These are phyloP conservation scores for Stenotaenia linearis DNA, from an alignment of 2,888 invertebrate species.

Conservation along the genomic window DNA sequence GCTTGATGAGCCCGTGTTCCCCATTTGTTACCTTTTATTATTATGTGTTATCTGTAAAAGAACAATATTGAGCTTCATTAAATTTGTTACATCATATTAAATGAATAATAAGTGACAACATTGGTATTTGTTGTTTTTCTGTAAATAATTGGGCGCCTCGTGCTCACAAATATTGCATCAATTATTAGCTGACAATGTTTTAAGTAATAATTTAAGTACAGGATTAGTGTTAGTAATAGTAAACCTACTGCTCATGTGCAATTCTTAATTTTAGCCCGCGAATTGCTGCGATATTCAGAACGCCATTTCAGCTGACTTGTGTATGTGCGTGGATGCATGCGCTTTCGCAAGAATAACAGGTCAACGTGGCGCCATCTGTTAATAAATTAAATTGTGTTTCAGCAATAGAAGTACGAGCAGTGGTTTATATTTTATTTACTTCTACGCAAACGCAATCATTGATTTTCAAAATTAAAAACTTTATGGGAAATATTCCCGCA, in stretches of 20 bases:
- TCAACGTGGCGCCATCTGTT: neutral
- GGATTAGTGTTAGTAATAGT: neutral
- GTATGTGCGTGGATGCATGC: neutral
- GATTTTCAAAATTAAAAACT: too few relatives aligned
- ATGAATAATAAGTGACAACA: neutral
- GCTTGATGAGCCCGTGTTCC: conserved; percentile 60
- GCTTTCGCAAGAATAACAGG: neutral
- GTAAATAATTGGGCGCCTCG: neutral
- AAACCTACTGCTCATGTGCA: neutral
- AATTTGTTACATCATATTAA: neutral
- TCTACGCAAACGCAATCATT: too few relatives aligned
- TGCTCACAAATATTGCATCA: too few relatives aligned
- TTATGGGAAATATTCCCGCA: too few relatives aligned
- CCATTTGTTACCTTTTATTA: too few relatives aligned
- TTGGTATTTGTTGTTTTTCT: too few relatives aligned
- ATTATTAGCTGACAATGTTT: too few relatives aligned
- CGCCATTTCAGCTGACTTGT: neutral
- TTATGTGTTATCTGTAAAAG: neutral
- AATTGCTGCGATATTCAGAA: neutral
- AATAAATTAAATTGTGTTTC: neutral
- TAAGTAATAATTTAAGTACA: too few relatives aligned
- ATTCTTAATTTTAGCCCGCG: neutral
- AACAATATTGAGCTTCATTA: neutral
- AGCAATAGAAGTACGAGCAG: too few relatives aligned
- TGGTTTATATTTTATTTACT: too few relatives aligned